These are phyloP conservation scores for Typhlichthys eigenmanni DNA, from an alignment of 2,797 vertebrate genomes.

Conservation along the genomic window DNA sequence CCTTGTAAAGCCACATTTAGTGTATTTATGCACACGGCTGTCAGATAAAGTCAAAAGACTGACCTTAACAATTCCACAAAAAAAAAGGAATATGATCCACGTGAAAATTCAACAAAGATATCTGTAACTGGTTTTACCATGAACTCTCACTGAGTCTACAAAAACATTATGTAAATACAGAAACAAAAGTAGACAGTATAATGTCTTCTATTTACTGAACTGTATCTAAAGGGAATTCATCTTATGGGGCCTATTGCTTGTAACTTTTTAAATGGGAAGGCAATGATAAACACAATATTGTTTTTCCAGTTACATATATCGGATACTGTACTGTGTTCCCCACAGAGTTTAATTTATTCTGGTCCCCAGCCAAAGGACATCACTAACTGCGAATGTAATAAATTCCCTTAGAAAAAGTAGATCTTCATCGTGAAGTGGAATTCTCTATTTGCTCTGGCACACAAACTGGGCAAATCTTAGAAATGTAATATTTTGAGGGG, in stretches of 20 bases:
- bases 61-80: constrained; percentile 55
- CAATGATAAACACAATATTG: constrained; percentile 53
- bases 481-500: too few relatives aligned
- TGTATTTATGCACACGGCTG: constrained; percentile 45
- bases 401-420: constrained; percentile 44
- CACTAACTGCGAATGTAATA: constrained; percentile 51
- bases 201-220: constrained; percentile 39
- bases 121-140: constrained; percentile 8
- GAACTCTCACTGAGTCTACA: constrained; percentile 5
- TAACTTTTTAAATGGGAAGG: constrained; percentile 35
- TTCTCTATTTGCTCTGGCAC: constrained; percentile 52
- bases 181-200: constrained; percentile 30
- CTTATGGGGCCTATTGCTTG: constrained; percentile 46
- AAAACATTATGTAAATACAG: constrained; percentile 30
- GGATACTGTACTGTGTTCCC: constrained; percentile 39
- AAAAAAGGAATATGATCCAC: constrained; percentile 47
- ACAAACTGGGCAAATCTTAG: constrained; percentile 17
- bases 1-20: constrained; percentile 44
- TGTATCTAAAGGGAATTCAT: constrained; percentile 6
- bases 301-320: constrained; percentile 53
- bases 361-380: constrained; percentile 50
- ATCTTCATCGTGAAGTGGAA: constrained; percentile 21
- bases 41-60: constrained; percentile 60
- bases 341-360: constrained; percentile 51
- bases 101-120: constrained; percentile 48